phyloP scores from a whole-genome alignment of 37 sponge, comb jelly and placozoan species.

The Beroe ovata region DNA sequence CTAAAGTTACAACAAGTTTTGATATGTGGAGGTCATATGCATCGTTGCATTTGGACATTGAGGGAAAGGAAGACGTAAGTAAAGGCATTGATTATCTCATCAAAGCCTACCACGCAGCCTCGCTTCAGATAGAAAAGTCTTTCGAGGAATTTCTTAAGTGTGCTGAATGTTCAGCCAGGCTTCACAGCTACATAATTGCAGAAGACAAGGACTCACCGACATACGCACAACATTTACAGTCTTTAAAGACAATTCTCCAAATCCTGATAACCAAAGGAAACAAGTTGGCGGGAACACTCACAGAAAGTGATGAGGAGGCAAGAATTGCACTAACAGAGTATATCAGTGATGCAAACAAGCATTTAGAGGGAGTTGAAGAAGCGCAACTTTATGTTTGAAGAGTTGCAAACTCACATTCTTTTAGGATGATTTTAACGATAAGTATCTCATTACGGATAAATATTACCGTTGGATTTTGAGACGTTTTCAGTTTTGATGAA shows the following conservation, averaged over 20 bases:
- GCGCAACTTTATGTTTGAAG: conserved; percentile 16
- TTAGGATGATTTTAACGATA: too few relatives aligned
- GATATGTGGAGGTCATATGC: conserved; percentile 52
- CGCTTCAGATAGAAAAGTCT: conserved; percentile 38
- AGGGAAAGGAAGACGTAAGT: background rate
- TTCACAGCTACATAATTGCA: background rate
- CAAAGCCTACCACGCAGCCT: conserved; percentile 42
- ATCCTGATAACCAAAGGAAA: conserved; percentile 54
- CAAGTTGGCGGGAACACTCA: background rate
- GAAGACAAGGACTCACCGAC: conserved; percentile 33
- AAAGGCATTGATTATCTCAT: conserved; percentile 61
- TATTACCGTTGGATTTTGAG: too few relatives aligned
- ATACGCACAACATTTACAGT: conserved; percentile 22
- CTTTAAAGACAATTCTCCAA: conserved; percentile 38
- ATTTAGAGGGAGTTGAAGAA: conserved; percentile 37
- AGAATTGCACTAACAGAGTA: background rate
- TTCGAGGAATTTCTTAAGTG: conserved; percentile 29
- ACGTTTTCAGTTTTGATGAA: too few relatives aligned
- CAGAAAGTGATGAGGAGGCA: background rate
- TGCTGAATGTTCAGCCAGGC: background rate
- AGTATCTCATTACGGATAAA: too few relatives aligned
- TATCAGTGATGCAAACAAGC: background rate
- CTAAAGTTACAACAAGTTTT: conserved; percentile 16
- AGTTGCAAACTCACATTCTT: too few relatives aligned
- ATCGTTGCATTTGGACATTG: background rate